Conservation (phyloP, 2,797 vertebrate species). For the Neostethus bicornis region DNA sequence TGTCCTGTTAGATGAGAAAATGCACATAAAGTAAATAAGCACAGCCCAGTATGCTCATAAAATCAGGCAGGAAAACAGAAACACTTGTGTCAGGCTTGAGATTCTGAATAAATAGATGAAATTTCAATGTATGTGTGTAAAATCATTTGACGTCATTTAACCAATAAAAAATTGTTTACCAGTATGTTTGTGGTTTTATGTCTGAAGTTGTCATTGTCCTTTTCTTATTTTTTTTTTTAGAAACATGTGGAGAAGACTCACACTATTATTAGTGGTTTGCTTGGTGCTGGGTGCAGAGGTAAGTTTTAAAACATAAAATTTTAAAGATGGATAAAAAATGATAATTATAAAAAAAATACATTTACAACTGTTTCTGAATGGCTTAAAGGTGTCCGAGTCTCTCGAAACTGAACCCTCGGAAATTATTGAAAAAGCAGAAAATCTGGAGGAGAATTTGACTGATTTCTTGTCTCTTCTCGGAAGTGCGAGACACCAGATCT, state of each 20-base stretch:
- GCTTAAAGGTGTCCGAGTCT: slow-evolving; percentile 51
- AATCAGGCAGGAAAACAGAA: not conserved
- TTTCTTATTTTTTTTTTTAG: slow-evolving; percentile 38
- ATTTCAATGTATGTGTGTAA: not conserved
- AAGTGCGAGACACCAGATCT: slow-evolving; percentile 62
- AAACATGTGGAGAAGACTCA: slow-evolving; percentile 65
- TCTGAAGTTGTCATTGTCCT: not conserved
- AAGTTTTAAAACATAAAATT: slow-evolving; percentile 16
- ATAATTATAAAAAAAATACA: not conserved
- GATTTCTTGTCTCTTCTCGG: slow-evolving; percentile 23
- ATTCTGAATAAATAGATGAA: too few species aligned
- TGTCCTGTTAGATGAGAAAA: slow-evolving; percentile 57
- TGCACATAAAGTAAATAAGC: slow-evolving; percentile 32
- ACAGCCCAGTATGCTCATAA: not conserved
- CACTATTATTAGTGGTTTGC: slow-evolving; percentile 45
- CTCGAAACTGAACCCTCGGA: slow-evolving; percentile 48
- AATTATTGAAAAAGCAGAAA: not conserved
- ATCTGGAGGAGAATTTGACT: slow-evolving; percentile 41
- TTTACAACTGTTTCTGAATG: not conserved
- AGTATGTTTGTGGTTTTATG: not conserved
- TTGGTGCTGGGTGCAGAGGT: slow-evolving; percentile 57
- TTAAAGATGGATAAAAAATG: not conserved
- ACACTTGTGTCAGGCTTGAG: not conserved
- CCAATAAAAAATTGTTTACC: too few species aligned
- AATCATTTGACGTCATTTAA: too few species aligned